Evolutionary conservation across 2,797 vertebrate genomes (phyloP), one percentile per base, ranked within the genome.

Genomic region (Ctenochaetus hawaiiensis): DNA sequence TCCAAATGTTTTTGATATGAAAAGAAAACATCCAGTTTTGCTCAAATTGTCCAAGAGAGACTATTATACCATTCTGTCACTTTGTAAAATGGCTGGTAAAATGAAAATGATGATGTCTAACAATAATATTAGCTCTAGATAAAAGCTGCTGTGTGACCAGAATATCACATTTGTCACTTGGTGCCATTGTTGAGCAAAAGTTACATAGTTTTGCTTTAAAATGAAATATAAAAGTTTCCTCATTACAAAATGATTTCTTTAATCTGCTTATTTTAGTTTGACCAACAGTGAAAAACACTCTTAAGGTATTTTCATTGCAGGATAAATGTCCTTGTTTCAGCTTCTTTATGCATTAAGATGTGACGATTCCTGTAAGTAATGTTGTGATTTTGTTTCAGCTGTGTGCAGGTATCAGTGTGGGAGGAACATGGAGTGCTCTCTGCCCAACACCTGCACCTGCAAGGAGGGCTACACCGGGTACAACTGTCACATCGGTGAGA

Each of bases 381-480:
- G 34, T 10, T 67, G 5, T 59, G 64, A 5, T 72, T n/a, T 81
- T 26, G 2, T 78, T 81, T 68, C 86, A 99, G 97, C 96, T 67
- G 92, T 95, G 78, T 98, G 97, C 91, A 95, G 95, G 83, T 93
- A 95, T 73, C 91, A 82, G 0, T 98, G 97, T 85, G 96, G 96
- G 61, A 95, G 82, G 91, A 97, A 96, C 81, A 97, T 96, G 95
- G 95, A 96, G 69, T 98, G 96, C 81, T 90, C 94, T 37, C 94
- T 94, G 43, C 97, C 96, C 58, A 96, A 97, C 89, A 93, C 95
- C 76, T 98, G 98, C 87, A 95, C 93, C 80, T 98, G 97, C 89
- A 97, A 93, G 86, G 86, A 94, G 48, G 97, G 97, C 67, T 99
- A 96, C 80, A 92, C 92, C 4, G 96, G 97, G 39, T 96, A 96